Base-by-base conservation (phyloP, 2,797 vertebrate genomes). In the Sebastes aleutianus region DNA sequence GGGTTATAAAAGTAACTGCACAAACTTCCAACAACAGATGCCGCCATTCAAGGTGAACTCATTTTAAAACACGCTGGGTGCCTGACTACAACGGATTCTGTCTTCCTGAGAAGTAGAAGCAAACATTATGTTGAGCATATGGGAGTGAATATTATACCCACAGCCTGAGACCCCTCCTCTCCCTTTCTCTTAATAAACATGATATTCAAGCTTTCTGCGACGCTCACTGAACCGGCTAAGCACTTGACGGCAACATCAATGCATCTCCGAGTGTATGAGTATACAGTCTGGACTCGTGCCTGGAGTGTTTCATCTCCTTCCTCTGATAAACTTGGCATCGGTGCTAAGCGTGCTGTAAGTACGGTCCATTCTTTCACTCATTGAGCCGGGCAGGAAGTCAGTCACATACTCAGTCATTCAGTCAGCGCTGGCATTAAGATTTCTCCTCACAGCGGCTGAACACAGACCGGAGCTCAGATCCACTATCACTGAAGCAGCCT, bases 221-320 rank as follows among this genome's bases (percentile, higher is more conserved):
- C 79, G 81, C 85, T 90, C 76, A 71, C 56, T 82, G 85, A 89
- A 90, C 74, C 87, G 68, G 77, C 70, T 81, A 83, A 90, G 73
- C 74, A 76, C 82, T 82, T 83, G 87, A 88, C 76, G 66, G 81
- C 80, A 69, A 79, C 88, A 85, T 85, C 82, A 72, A 80, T 80
- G 79, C 88, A 79, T 85, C 85, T 76, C 83, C 8, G 50, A 79
- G 72, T 56, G 71, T 56, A 82, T 82, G 76, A 90, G 86, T 85
- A 82, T 76, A 79, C 69, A 84, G 82, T 82, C 79, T 88, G 86
- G 72, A 89, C 82, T 74, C 74, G 62, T 74, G 88, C 85, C 83
- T 72, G 34, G 67, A 80, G 74, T 69, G 20, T 70, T 84, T 83
- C 65, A 70, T 58, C 76, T 83, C 53, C 76, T 80, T 85, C 82